phyloP scores from a whole-genome alignment of 2,113 vertebrate species.

The Rhinopomastus cyanomelas region DNA sequence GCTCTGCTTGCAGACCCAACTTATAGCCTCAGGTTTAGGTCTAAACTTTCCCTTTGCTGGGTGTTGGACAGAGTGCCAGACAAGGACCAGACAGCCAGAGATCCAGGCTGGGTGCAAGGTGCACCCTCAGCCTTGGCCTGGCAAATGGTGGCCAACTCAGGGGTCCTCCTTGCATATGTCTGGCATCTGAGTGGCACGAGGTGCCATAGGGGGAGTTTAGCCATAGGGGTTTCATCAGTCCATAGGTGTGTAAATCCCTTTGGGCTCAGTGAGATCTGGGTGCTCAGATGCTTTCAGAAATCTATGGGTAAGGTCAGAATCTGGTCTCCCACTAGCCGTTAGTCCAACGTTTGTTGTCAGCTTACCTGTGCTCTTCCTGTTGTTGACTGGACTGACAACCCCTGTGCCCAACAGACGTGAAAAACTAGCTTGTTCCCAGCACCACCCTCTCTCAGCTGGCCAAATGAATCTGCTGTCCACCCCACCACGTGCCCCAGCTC shows the following conservation, averaged over 20 bases:
- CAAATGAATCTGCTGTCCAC: not conserved
- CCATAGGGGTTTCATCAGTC: not conserved
- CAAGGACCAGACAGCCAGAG: not conserved
- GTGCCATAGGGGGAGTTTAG: not conserved
- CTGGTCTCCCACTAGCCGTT: not conserved
- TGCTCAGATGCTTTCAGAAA: not conserved
- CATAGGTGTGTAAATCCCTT: not conserved
- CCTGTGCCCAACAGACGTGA: not conserved
- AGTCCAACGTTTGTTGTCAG: not conserved
- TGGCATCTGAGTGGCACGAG: not conserved
- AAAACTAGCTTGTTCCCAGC: not conserved
- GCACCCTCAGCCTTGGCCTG: not conserved
- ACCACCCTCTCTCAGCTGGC: not conserved
- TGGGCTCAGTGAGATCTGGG: not conserved
- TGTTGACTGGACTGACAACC: not conserved
- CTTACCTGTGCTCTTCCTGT: not conserved
- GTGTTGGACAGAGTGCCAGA: not conserved
- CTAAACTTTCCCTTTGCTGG: not conserved
- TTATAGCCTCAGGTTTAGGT: not conserved
- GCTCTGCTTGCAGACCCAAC: not conserved
- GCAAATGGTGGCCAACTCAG: not conserved
- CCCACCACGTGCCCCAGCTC: slow-evolving; percentile 39
- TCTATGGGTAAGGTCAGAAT: not conserved
- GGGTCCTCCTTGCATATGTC: not conserved
- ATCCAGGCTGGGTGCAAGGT: not conserved